Base-by-base conservation (phyloP, 2,113 vertebrate genomes). In the Mellivora capensis region DNA sequence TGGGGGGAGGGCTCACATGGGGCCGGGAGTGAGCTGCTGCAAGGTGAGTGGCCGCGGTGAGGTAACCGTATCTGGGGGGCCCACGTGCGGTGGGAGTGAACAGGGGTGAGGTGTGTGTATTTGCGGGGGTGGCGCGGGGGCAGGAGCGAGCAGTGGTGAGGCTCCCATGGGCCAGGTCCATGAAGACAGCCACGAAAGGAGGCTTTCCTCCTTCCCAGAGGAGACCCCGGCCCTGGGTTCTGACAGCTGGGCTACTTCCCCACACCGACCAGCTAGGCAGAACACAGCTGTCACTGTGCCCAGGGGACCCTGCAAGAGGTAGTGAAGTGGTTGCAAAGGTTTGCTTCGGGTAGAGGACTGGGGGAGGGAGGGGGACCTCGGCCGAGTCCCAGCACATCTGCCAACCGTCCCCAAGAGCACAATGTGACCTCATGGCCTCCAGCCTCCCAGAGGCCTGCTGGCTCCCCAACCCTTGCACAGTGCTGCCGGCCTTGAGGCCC, bases 261-360 rank as follows among this genome's bases (percentile, higher is more conserved):
- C 64, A 67, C 93, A 76, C 47, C 57, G 49, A 44, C 90, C 84
- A 62, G 71, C 61, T 72, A 10, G 92, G 69, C 1, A 62, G 34
- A 92, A 42, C 25, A 0, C 23, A 18, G n/a, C 27, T 4, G 27
- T 72, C 14, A 15, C 44, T 2, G 7, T 44, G 93, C 77, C 87
- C 20, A 10, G 1, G 27, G 87, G n/a, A 62, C 76, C 88, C 71
- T 21, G 0, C 74, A 37, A 97, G 98, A 99, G 98, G 98, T 98
- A 98, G 98, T 89, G 31, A 34, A 94, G 97, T 96, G 9, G 13
- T 0, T 3, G 95, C 87, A 49, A 88, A 7, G 23, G 80, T 94
- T 94, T 52, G 86, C 71, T 37, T 9, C n/a, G n/a, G 61, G 90
- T 44, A 72, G 64, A 37, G n/a, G 25, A 74, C 20, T 12, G 7